Percentiles rank a stretch among this genome's conserved stretches.
Evolutionary conservation across 2,888 invertebrate genomes (phyloP).

Genomic region (Troides helena): DNA sequence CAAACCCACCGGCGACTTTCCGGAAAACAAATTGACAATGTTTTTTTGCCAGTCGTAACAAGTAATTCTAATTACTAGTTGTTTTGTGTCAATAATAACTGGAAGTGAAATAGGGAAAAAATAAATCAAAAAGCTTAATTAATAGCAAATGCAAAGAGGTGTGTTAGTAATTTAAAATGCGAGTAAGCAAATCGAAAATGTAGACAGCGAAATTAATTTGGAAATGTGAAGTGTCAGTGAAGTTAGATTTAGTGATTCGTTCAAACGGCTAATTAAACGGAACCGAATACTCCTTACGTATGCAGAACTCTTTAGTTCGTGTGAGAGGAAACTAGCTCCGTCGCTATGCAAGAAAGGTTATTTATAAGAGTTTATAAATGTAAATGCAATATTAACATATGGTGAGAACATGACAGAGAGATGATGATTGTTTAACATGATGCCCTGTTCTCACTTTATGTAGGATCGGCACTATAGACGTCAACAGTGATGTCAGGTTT

Average conservation of each 20-base stretch:
- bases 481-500: no score
- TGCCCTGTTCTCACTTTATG: no score
- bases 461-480: no score
- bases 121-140: constrained; percentile 11
- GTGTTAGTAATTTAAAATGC: constrained; percentile 20
- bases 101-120: neutral
- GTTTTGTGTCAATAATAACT: neutral
- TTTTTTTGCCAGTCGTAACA: neutral
- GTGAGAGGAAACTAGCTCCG: constrained; percentile 23
- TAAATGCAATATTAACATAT: no score
- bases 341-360: constrained; percentile 6
- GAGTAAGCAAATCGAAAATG: constrained; percentile 14
- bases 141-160: constrained; percentile 4
- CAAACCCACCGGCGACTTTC: neutral
- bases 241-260: constrained; percentile 17
- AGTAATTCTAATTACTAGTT: neutral
- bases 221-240: neutral
- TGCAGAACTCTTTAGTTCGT: constrained; percentile 20
- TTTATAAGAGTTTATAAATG: neutral
- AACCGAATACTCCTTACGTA: constrained; percentile 25
- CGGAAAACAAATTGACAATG: neutral
- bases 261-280: constrained; percentile 23
- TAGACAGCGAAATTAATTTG: constrained; percentile 23
- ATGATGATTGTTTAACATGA: no score
- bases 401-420: no score